Percentiles rank a stretch among this genome's conserved stretches.
Evolutionary conservation across 2,888 invertebrate species (phyloP).

Genomic region (Volucella inflata): DNA sequence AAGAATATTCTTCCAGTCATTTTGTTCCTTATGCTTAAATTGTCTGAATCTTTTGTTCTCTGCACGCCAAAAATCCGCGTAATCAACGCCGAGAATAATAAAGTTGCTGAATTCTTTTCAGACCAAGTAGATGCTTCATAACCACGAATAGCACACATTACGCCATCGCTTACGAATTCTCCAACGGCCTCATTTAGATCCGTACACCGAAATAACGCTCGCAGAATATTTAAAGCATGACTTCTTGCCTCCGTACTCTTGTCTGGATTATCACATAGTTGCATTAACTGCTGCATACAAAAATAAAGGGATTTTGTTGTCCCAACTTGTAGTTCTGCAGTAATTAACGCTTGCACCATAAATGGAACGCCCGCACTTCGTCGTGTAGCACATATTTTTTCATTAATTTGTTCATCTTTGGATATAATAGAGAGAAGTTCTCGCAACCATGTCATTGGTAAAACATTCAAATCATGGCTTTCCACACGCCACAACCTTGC

Average conservation of each 20-base stretch:
- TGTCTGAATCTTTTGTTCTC: conserved; percentile 86
- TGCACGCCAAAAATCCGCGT: conserved; percentile 94
- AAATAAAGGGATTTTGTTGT: conserved; percentile 85
- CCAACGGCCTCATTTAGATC: conserved; percentile 89
- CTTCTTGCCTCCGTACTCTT: conserved; percentile 85
- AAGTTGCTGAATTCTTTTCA: conserved; percentile 93
- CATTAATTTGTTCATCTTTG: conserved; percentile 81
- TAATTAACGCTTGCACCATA: conserved; percentile 91
- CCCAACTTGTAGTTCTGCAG: conserved; percentile 88
- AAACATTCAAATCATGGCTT: conserved; percentile 84
- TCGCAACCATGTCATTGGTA: conserved; percentile 88
- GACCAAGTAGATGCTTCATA: conserved; percentile 91
- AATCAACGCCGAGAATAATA: conserved; percentile 92
- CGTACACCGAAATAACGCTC: conserved; percentile 91
- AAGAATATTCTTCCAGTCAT: conserved; percentile 93
- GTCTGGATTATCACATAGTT: conserved; percentile 77
- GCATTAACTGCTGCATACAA: conserved; percentile 86
- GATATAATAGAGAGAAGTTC: conserved; percentile 86
- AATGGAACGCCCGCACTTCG: conserved; percentile 97
- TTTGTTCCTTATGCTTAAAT: conserved; percentile 86
- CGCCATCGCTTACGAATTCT: conserved; percentile 88
- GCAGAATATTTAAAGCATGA: conserved; percentile 94
- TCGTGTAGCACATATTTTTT: conserved; percentile 90
- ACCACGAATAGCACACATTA: conserved; percentile 89
- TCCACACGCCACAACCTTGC: conserved; percentile 85